Conservation (phyloP, 2,113 vertebrate genomes). For the Alces alces region DNA sequence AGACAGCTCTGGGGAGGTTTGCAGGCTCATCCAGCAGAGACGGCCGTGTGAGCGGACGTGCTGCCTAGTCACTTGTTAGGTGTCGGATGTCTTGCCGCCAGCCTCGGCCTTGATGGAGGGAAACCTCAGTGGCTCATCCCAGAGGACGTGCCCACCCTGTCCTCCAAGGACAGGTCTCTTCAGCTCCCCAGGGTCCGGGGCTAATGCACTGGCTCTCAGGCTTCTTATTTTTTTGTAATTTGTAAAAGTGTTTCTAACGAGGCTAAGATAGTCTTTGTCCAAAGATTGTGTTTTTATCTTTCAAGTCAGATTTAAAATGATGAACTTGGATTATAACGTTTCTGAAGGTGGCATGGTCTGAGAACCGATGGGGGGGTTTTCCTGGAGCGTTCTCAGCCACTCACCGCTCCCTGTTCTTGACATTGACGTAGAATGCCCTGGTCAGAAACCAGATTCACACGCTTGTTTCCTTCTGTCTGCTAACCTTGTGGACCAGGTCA, state of each 20-base stretch:
- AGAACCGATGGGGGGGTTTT: neutral
- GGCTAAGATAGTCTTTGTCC: neutral
- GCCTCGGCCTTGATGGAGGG: neutral
- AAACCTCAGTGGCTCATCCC: neutral
- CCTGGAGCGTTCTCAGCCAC: fast-evolving
- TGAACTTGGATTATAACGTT: fast-evolving
- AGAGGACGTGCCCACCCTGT: fast-evolving
- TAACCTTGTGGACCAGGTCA: neutral
- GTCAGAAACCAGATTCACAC: neutral
- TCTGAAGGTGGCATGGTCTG: fast-evolving
- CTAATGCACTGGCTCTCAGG: fast-evolving
- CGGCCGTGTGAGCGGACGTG: fast-evolving
- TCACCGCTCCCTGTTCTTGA: neutral
- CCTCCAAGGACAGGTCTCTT: no score
- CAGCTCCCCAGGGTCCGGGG: neutral
- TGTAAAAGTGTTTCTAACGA: neutral
- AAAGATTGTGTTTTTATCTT: neutral
- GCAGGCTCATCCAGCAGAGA: neutral
- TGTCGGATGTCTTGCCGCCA: no score
- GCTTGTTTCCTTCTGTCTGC: neutral
- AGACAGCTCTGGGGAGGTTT: neutral
- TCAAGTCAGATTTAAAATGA: neutral
- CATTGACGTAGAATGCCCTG: neutral
- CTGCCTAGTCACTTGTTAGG: neutral
- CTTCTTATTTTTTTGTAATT: no score